Conservation (phyloP, 2,888 invertebrate genomes). For the Drosophila parthenogenetica region DNA sequence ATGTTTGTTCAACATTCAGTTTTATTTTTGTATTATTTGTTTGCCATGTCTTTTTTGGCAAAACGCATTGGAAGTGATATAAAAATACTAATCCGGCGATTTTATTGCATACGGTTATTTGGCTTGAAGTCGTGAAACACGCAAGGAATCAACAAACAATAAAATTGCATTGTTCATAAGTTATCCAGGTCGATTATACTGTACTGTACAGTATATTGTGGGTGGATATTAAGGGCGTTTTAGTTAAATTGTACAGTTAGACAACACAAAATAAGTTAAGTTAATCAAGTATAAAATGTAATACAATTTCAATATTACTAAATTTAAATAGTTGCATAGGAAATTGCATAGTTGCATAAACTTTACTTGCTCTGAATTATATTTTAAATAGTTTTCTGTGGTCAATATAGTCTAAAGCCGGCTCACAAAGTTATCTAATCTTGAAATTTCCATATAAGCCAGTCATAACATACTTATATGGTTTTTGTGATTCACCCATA, state of each 20-base stretch:
- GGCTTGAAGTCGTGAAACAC: slow-evolving; percentile 32
- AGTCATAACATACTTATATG: neutral
- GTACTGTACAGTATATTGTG: slow-evolving; percentile 4
- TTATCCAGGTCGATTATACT: slow-evolving; percentile 6
- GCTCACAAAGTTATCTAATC: neutral
- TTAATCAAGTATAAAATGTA: no score
- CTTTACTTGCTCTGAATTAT: neutral
- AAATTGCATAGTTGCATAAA: no score
- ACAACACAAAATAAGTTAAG: neutral
- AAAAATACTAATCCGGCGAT: slow-evolving; percentile 33
- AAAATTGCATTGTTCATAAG: slow-evolving; percentile 6
- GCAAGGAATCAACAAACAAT: slow-evolving; percentile 19
- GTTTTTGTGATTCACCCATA: slow-evolving; percentile 6
- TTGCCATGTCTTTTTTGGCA: slow-evolving; percentile 30
- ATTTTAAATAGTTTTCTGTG: neutral
- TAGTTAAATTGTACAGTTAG: neutral
- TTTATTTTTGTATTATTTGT: slow-evolving; percentile 17
- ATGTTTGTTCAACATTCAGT: slow-evolving; percentile 2
- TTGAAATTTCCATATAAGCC: neutral
- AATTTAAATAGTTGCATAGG: no score
- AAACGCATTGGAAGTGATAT: slow-evolving; percentile 26
- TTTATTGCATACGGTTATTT: slow-evolving; percentile 29
- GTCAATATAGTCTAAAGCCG: neutral
- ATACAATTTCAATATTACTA: no score
- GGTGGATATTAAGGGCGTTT: slow-evolving; percentile 17